phyloP scores from a whole-genome alignment of 2,113 vertebrate species.

The Chascanopsetta lugubris region DNA sequence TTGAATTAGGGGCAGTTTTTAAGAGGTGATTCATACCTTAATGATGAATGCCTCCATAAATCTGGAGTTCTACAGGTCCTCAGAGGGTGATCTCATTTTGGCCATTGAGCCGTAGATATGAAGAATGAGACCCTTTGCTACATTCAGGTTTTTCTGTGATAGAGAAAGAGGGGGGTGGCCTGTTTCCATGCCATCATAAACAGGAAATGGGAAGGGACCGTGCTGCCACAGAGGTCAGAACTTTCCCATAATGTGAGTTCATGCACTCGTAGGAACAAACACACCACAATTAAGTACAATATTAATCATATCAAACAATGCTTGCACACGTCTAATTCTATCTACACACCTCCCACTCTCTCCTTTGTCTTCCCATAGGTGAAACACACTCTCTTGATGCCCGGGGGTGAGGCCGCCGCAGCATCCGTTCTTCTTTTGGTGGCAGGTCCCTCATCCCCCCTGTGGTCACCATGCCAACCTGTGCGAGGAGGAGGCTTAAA shows the following conservation, averaged over 20 bases:
- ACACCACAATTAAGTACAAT: background rate
- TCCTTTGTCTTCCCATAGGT: constrained; percentile 14
- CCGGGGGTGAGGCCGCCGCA: constrained; percentile 7
- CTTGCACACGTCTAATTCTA: constrained; percentile 10
- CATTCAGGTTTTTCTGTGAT: constrained; percentile 48
- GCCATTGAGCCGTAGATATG: constrained; percentile 27
- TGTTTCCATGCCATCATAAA: constrained; percentile 72
- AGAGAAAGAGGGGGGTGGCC: constrained; percentile 36
- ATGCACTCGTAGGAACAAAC: background rate
- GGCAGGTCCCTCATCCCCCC: constrained; percentile 46
- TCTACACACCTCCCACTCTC: constrained; percentile 16
- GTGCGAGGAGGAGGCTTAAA: constrained; percentile 57
- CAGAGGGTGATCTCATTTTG: constrained; percentile 39
- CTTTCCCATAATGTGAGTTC: constrained; percentile 63
- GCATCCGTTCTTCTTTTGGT: constrained; percentile 54
- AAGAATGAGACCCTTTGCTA: constrained; percentile 1
- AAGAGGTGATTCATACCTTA: constrained; percentile 59
- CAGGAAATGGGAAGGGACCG: constrained; percentile 71
- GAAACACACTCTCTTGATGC: constrained; percentile 17
- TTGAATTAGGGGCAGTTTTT: constrained; percentile 72
- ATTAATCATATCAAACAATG: background rate
- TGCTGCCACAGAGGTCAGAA: constrained; percentile 59
- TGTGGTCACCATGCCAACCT: constrained; percentile 79
- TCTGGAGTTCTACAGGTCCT: constrained; percentile 15
- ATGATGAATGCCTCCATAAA: constrained; percentile 64